Conservation (phyloP, 2,113 vertebrate species). For the Echinops telfairi region DNA sequence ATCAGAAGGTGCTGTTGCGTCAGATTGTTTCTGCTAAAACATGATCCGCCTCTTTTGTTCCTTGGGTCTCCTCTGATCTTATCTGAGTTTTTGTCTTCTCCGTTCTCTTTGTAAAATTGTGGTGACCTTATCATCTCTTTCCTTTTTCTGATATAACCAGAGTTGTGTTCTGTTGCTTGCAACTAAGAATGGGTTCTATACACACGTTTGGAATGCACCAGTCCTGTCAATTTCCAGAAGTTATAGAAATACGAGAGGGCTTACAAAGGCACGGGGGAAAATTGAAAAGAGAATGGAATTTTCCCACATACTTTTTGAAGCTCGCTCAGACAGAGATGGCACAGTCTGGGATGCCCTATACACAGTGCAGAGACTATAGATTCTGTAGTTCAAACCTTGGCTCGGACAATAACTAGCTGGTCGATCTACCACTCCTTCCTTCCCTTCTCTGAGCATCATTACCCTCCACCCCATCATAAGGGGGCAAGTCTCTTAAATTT, state of each 20-base stretch:
- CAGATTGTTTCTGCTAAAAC: constrained; percentile 15
- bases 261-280: too few relatives aligned
- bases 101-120: neutral
- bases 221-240: neutral
- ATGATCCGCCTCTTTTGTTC: neutral
- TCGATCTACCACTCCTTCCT: neutral
- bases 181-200: neutral
- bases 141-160: neutral
- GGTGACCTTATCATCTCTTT: neutral
- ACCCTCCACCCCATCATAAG: neutral
- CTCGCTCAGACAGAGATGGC: neutral
- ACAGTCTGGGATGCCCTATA: neutral
- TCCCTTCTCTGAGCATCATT: neutral
- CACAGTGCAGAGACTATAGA: neutral
- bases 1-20: neutral
- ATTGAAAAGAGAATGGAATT: too few relatives aligned
- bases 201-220: neutral
- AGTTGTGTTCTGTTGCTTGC: constrained; percentile 16
- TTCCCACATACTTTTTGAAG: too few relatives aligned
- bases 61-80: neutral
- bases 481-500: neutral
- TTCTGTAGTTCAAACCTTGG: neutral
- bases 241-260: neutral
- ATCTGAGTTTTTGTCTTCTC: constrained; percentile 25
- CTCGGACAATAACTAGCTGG: neutral